Evolutionary conservation across 2,797 vertebrate genomes (phyloP).

Genomic region (Melanotaenia trifasciata): DNA sequence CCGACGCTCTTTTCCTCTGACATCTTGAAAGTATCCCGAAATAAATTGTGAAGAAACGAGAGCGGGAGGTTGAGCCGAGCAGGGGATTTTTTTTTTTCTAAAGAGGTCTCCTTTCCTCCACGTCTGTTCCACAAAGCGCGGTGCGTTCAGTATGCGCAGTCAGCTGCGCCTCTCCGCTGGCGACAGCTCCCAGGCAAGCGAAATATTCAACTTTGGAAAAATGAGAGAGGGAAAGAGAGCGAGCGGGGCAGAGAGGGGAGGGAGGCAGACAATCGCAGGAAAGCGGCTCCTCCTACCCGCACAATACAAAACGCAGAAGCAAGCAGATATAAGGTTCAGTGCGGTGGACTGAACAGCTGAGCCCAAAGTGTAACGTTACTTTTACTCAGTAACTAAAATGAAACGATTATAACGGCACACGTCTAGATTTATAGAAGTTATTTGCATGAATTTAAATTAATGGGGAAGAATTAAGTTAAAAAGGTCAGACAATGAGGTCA

Average conservation of each 20-base stretch:
- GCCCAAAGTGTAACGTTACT: slow-evolving; percentile 8
- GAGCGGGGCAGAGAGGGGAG: slow-evolving; percentile 64
- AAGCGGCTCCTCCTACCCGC: slow-evolving; percentile 86
- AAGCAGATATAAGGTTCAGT: slow-evolving; percentile 50
- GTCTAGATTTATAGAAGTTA: too few relatives aligned
- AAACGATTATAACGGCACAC: too few relatives aligned
- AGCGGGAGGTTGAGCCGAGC: background rate
- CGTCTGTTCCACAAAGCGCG: slow-evolving; percentile 40
- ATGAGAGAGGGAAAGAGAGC: slow-evolving; percentile 50
- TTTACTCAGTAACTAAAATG: background rate
- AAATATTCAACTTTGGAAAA: slow-evolving; percentile 81
- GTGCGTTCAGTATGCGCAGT: slow-evolving; percentile 31
- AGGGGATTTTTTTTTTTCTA: slow-evolving; percentile 5
- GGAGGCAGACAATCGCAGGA: slow-evolving; percentile 88
- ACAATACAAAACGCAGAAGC: slow-evolving; percentile 74
- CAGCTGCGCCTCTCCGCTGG: slow-evolving; percentile 64
- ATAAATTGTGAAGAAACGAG: slow-evolving; percentile 56
- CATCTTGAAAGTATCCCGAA: slow-evolving; percentile 82
- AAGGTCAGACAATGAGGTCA: slow-evolving; percentile 26
- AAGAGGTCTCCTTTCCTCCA: slow-evolving; percentile 15
- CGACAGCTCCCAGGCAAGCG: slow-evolving; percentile 68
- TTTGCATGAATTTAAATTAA: background rate
- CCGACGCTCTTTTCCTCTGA: slow-evolving; percentile 79
- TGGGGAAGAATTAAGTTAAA: background rate
- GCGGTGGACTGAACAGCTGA: slow-evolving; percentile 27